Evolutionary conservation across 2,888 invertebrate species (phyloP).

Genomic region (Apocheima hispidaria): DNA sequence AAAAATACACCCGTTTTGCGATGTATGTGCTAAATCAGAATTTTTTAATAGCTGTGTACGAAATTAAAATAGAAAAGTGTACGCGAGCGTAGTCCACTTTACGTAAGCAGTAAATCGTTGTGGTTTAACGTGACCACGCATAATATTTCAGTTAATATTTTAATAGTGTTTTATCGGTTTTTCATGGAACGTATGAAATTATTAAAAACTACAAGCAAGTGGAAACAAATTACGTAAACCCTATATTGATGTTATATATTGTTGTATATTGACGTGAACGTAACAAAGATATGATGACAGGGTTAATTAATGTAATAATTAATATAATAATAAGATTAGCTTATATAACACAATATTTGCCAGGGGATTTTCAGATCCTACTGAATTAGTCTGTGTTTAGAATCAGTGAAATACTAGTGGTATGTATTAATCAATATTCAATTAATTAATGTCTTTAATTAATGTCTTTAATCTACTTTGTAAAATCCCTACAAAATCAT

Average conservation of each 20-base stretch:
- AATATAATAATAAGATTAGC: too few species aligned
- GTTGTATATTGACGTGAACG: background rate
- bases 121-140: slow-evolving; percentile 40
- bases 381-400: too few species aligned
- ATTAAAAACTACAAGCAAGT: slow-evolving; percentile 16
- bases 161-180: slow-evolving; percentile 35
- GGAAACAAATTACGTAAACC: too few species aligned
- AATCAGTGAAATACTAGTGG: too few species aligned
- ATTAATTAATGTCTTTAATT: too few species aligned
- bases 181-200: slow-evolving; percentile 28
- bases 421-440: too few species aligned
- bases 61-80: slow-evolving; percentile 8
- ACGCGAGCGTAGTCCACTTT: slow-evolving; percentile 12
- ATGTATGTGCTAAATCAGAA: background rate
- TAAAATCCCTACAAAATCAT: too few species aligned
- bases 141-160: slow-evolving; percentile 41
- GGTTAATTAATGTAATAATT: too few species aligned
- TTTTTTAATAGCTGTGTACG: slow-evolving; percentile 2
- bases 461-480: too few species aligned
- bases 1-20: background rate
- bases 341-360: too few species aligned
- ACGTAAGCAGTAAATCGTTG: slow-evolving; percentile 18
- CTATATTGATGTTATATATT: background rate
- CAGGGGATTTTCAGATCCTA: too few species aligned
- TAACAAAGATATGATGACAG: too few species aligned